Percentiles rank a stretch among this genome's conserved stretches.
These are phyloP conservation scores for Hydroisotoma schaefferi DNA, from an alignment of 2,888 invertebrate genomes.

Conservation along the genomic window DNA sequence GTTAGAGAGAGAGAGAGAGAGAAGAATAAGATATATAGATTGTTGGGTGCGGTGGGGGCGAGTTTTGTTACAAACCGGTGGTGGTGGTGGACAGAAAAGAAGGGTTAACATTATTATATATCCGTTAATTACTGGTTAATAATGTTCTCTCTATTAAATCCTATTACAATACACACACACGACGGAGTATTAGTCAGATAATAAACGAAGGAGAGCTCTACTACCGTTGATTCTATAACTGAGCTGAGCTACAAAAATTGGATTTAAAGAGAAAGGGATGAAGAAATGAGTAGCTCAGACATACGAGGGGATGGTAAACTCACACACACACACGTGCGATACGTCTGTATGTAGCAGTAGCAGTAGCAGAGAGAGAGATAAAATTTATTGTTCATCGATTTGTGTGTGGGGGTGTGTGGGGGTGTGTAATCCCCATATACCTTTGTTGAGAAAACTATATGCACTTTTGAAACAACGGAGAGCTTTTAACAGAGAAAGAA, in stretches of 20 bases:
- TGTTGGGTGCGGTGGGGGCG: too few relatives aligned
- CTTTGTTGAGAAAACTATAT: slow-evolving; percentile 29
- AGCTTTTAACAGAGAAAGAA: too few relatives aligned
- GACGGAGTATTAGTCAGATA: not conserved
- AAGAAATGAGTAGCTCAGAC: too few relatives aligned
- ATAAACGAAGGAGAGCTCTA: not conserved
- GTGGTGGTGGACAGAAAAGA: too few relatives aligned
- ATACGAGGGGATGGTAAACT: too few relatives aligned
- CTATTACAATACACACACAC: slow-evolving; percentile 6
- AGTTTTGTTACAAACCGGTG: too few relatives aligned
- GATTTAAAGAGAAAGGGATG: not conserved
- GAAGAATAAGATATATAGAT: too few relatives aligned
- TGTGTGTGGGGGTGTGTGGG: slow-evolving; percentile 30
- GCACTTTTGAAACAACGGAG: slow-evolving; percentile 20
- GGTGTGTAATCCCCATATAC: slow-evolving; percentile 11
- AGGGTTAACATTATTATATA: too few relatives aligned
- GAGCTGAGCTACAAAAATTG: too few relatives aligned
- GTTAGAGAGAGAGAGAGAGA: too few relatives aligned
- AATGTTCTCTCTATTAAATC: slow-evolving; percentile 35
- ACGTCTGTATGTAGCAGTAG: slow-evolving; percentile 13
- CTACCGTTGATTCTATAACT: not conserved
- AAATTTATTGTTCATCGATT: slow-evolving; percentile 42
- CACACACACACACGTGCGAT: slow-evolving; percentile 30
- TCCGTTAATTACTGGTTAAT: slow-evolving; percentile 42
- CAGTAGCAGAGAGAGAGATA: not conserved